These are phyloP conservation scores for Linepithema humile DNA, from an alignment of 1,140 invertebrate genomes.

Conservation along the genomic window DNA sequence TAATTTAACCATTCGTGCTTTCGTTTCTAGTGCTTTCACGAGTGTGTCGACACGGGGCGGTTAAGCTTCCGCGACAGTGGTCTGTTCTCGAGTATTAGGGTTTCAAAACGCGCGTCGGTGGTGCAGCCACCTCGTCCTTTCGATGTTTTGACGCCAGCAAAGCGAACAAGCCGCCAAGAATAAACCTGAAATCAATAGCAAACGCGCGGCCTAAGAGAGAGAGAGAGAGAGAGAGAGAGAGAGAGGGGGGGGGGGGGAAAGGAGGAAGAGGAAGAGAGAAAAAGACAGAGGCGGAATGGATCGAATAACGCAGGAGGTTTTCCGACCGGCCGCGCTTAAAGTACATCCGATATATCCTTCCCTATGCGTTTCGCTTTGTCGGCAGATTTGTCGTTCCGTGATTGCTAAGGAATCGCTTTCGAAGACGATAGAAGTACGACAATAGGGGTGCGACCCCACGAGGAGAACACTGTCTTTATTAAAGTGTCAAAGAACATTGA, in stretches of 20 bases:
- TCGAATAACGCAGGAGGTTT: slow-evolving; percentile 17
- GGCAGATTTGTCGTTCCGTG: background rate
- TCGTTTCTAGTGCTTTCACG: slow-evolving; percentile 20
- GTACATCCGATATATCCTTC: slow-evolving; percentile 32
- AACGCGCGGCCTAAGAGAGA: slow-evolving; percentile 58
- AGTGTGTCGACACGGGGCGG: slow-evolving; percentile 15
- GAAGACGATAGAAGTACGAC: background rate
- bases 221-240: slow-evolving; percentile 5
- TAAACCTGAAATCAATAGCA: slow-evolving; percentile 79
- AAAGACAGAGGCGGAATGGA: slow-evolving; percentile 28
- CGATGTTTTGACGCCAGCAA: slow-evolving; percentile 74
- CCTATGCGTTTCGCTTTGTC: background rate
- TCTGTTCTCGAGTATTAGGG: background rate
- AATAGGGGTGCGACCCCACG: background rate
- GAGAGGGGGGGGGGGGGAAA: slow-evolving; percentile 32
- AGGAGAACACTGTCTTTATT: slow-evolving; percentile 1
- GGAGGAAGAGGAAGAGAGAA: background rate
- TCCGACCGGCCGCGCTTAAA: slow-evolving; percentile 29
- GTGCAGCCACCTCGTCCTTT: slow-evolving; percentile 35
- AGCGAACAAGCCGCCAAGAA: slow-evolving; percentile 74
- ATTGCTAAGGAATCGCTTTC: slow-evolving; percentile 4
- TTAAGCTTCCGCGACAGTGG: slow-evolving; percentile 33
- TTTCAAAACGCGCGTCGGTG: background rate
- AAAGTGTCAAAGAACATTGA: background rate
- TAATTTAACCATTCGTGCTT: slow-evolving; percentile 11